Evolutionary conservation across 2,888 invertebrate species (phyloP), one percentile per base, ranked within the genome.

Genomic region (Cyclophora punctaria): DNA sequence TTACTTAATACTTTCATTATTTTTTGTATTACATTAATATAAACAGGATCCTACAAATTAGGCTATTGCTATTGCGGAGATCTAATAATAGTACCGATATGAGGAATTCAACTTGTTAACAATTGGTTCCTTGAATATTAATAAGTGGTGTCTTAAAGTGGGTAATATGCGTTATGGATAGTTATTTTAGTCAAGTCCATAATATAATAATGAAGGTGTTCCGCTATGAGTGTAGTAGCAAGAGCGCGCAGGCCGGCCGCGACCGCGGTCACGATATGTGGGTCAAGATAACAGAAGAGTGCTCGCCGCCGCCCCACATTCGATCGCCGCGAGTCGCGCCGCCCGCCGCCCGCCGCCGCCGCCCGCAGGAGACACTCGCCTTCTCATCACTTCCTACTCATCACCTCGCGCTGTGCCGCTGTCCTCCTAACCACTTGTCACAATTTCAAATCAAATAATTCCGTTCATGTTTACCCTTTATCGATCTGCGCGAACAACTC

Each of bases 201-300:
- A 60, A 66, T 63, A 63, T 60, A 57, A 65, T 68, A 75, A 77
- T 76, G 74, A 74, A 72, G 72, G 72, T 73, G 67, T 78, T 74
- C 73, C 74, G 75, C 69, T 73, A 70, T 67, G 68, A 64, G 64
- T 69, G 63, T 65, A 66, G 51, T 62, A 68, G 64, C 59, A 57
- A 56, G 62, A 46, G 47, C 49, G 55, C 57, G 51, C 51, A 57
- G 65, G 62, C 58, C 67, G 75, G 69, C 72, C 73, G 71, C 71
- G 67, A 67, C 74, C 73, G 77, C 78, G 80, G 78, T 75, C 79
- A 72, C 71, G 60, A 63, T 71, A 83, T 77, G 78, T 82, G 71
- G 83, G 83, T 83, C 83, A 81, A 82, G 82, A 80, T 76, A 78
- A 78, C 74, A 69, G 72, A 74, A 75, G 76, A 76, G 76, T 63